Evolutionary conservation across 1,140 invertebrate species (phyloP), one percentile per base, ranked within the genome.

Genomic region (Harpegnathos saltator): DNA sequence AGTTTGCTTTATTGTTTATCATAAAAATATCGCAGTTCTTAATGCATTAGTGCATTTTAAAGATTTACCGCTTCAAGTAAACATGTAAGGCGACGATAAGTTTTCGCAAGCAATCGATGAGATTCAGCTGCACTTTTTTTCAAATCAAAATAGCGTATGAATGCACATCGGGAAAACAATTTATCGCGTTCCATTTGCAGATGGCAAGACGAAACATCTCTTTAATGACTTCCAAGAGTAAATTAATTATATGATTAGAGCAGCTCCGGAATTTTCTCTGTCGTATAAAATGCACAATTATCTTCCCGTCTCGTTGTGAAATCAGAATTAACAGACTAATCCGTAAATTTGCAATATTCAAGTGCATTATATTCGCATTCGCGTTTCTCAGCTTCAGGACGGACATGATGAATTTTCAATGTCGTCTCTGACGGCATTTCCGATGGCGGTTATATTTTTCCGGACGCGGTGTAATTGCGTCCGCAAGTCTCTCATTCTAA

Each of bases 291-390:
- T 12, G 5, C 11, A 29, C 26, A 24, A 61, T 59, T 15, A n/a
- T 19, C 17, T 65, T 65, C 12, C 15, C 50, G 19, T 62, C 7
- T 22, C 15, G 9, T 38, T 24, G 22, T 0, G 22, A 9, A n/a
- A 38, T 65, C 0, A 65, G n/a, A n/a, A 63, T 24, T 22, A 65
- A 9, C 52, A 11, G 56, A 33, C 65, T 65, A 33, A 66, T 65
- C 38, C n/a, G 5, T 22, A 52, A 50, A 54, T 56, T 9, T 56
- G 3, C 33, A 54, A 68, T 14, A 44, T 66, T 56, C 52, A 56
- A 26, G n/a, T n/a, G 15, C 14, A 7, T 12, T 78, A 33, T 78
- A 33, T 29, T 38, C 11, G 19, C n/a, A 24, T 29, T 24, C 0
- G 14, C 24, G 54, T 19, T 56, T 4, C n/a, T n/a, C 17, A 77